These are phyloP conservation scores for Sardina pilchardus DNA, from an alignment of 2,113 vertebrate genomes.

Conservation along the genomic window DNA sequence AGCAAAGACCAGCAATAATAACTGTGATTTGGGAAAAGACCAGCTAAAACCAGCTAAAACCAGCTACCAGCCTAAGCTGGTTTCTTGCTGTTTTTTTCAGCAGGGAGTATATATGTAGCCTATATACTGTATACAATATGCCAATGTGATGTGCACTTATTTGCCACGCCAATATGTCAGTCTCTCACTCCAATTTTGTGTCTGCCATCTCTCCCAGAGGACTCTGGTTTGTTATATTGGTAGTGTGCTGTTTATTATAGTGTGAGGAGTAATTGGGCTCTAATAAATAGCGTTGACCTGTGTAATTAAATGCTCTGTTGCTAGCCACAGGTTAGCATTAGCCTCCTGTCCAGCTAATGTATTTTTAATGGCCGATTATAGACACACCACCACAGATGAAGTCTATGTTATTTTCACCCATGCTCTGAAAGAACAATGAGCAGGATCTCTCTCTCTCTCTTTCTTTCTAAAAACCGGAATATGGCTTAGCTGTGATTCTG, in stretches of 20 bases:
- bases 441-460: not conserved
- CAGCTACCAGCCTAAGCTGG: too few species aligned
- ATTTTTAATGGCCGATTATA: not conserved
- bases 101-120: too few species aligned
- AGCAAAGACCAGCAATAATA: too few species aligned
- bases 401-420: not conserved
- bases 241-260: not conserved
- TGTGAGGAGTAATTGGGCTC: conserved; percentile 43
- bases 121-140: too few species aligned
- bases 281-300: conserved; percentile 46
- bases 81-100: too few species aligned
- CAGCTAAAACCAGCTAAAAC: too few species aligned
- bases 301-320: conserved; percentile 38
- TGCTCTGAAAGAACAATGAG: not conserved
- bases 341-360: not conserved
- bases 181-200: not conserved
- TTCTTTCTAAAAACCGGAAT: not conserved
- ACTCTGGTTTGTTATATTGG: conserved; percentile 21
- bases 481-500: too few species aligned
- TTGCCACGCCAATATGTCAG: too few species aligned
- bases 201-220: not conserved
- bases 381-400: not conserved
- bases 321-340: not conserved
- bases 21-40: too few species aligned
- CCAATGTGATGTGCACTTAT: too few species aligned